phyloP scores from a whole-genome alignment of 2,888 invertebrate species.

The Aquatica leii region DNA sequence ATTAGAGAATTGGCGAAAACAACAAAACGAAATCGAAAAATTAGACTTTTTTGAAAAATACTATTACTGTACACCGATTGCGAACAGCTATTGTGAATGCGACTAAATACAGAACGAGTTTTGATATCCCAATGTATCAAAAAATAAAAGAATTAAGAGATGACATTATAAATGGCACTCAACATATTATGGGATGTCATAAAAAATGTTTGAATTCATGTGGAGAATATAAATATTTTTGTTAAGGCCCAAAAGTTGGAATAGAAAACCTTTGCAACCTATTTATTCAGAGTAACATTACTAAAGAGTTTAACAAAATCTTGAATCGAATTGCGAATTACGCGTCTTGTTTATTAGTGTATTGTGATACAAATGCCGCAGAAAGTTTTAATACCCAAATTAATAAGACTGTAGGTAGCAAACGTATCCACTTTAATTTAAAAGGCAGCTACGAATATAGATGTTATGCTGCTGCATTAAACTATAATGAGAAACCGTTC shows the following conservation, averaged over 20 bases:
- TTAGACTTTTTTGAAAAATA: too few relatives aligned
- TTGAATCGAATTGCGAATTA: background rate
- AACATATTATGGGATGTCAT: conserved; percentile 3
- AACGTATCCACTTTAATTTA: background rate
- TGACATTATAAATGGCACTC: background rate
- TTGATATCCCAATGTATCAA: too few relatives aligned
- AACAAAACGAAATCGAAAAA: background rate
- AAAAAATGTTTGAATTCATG: background rate
- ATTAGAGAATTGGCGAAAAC: background rate
- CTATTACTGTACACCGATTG: too few relatives aligned
- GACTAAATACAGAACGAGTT: too few relatives aligned
- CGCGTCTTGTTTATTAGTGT: background rate
- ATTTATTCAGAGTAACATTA: background rate
- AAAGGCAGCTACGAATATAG: background rate
- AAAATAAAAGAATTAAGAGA: too few relatives aligned
- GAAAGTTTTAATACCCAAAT: background rate
- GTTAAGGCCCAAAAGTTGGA: background rate
- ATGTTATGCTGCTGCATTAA: conserved; percentile 1
- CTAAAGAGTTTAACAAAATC: background rate
- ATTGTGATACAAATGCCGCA: background rate
- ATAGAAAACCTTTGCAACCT: background rate
- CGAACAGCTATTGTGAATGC: too few relatives aligned
- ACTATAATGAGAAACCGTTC: background rate
- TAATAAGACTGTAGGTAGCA: background rate
- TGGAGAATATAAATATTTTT: background rate